Evolutionary conservation across 2,113 vertebrate species (phyloP), one percentile per base, ranked within the genome.

Genomic region (Phylloscopus trochilus): DNA sequence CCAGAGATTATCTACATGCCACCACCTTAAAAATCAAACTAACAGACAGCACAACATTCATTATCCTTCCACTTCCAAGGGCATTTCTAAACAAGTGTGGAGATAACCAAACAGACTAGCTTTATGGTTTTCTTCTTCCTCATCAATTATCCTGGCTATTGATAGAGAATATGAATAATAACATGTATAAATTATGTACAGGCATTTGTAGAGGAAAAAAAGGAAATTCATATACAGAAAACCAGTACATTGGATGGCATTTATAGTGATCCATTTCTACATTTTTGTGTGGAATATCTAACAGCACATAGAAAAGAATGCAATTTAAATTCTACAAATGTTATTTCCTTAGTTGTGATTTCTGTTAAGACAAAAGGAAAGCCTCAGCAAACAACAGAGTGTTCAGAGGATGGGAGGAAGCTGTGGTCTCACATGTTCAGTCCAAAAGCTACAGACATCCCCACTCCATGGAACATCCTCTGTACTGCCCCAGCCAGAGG

Each of bases 21-120:
- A 83, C 6, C 67, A 87, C 13, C 70, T 85, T 89, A 82, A 84
- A 82, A 91, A 76, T 59, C n/a, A 49, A 93, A 84, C 62, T 82
- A 79, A 87, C 44, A 33, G 80, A 88, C 55, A 87, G 46, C 35
- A 72, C 26, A 67, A 37, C 46, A 52, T 82, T 89, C 66, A 44
- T 90, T 81, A 81, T 74, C 55, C 90, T 92, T 92, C 78, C 28
- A 44, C 30, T 89, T 93, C 51, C 83, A 89, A 81, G 43, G 52
- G 28, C 46, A 60, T 78, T 89, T 93, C 84, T 75, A 82, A 89
- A 92, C 56, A 93, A 95, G 60, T 43, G 37, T 79, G 62, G 64
- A 81, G 53, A 92, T 75, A 94, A 77, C 41, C 51, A 91, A 79
- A 64, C 49, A 83, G 22, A 55, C 49, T 35, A 49, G n/a, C 64